A percentile compares a stretch with the other conserved stretches of the same genome.
These are phyloP conservation scores for Panthera uncia DNA, from an alignment of 2,113 vertebrate genomes.

Conservation along the genomic window DNA sequence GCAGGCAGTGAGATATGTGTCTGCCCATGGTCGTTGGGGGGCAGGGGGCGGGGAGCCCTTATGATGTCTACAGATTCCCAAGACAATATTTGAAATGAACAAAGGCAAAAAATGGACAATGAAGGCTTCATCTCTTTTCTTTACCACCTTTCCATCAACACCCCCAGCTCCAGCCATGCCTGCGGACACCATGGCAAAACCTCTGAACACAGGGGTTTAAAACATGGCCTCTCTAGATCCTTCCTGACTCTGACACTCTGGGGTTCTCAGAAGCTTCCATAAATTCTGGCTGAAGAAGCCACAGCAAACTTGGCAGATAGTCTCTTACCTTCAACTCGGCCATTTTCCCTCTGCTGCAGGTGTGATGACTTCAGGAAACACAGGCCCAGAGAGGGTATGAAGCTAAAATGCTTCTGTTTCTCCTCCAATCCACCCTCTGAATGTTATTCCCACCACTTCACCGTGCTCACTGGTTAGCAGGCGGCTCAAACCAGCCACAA, in stretches of 20 bases:
- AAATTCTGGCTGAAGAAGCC: neutral
- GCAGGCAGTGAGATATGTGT: slow-evolving; percentile 35
- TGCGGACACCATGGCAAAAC: accelerated
- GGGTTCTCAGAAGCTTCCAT: neutral
- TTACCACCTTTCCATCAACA: neutral
- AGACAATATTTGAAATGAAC: slow-evolving; percentile 13
- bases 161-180: neutral
- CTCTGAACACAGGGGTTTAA: neutral
- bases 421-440: slow-evolving; percentile 1
- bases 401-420: neutral
- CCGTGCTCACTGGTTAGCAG: neutral
- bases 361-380: slow-evolving; percentile 7
- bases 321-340: slow-evolving; percentile 90
- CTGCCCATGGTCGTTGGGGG: accelerated
- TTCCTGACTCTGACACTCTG: neutral
- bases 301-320: neutral
- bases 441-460: neutral
- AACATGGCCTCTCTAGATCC: neutral
- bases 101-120: neutral
- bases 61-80: neutral
- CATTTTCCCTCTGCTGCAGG: slow-evolving; percentile 82
- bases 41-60: neutral
- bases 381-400: neutral
- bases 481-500: neutral
- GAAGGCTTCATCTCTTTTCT: neutral